phyloP scores from a whole-genome alignment of 2,113 vertebrate species.

The Menidia beryllina region DNA sequence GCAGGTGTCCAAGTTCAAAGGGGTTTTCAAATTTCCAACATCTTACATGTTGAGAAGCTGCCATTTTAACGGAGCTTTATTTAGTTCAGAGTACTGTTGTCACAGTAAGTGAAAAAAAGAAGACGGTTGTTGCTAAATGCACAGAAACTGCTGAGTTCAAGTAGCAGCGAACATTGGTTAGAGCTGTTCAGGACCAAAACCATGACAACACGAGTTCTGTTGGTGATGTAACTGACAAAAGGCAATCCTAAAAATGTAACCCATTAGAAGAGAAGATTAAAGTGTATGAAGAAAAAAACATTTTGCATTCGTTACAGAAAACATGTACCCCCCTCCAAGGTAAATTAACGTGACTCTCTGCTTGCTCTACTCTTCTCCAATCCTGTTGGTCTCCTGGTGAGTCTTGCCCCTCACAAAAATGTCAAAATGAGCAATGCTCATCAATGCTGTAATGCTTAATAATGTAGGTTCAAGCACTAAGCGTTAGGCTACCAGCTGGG shows the following conservation, averaged over 20 bases:
- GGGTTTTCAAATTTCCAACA: background rate
- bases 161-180: background rate
- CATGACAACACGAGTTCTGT: background rate
- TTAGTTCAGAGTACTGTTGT: too few species aligned
- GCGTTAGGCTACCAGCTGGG: conserved; percentile 23
- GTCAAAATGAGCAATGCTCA: background rate
- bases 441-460: conserved; percentile 12
- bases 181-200: background rate
- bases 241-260: too few species aligned
- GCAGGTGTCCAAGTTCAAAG: background rate
- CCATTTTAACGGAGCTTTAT: background rate
- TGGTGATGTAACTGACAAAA: too few species aligned
- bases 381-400: too few species aligned
- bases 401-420: too few species aligned
- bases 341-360: too few species aligned
- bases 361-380: too few species aligned
- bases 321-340: too few species aligned
- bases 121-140: background rate
- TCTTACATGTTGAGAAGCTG: background rate
- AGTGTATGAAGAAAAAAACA: too few species aligned
- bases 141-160: background rate
- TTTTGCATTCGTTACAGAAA: too few species aligned
- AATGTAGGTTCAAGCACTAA: conserved; percentile 19
- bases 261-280: too few species aligned
- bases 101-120: background rate